Percentiles rank a stretch among this genome's conserved stretches.
Conservation (phyloP, 2,888 invertebrate species). For the Biston betularia region DNA sequence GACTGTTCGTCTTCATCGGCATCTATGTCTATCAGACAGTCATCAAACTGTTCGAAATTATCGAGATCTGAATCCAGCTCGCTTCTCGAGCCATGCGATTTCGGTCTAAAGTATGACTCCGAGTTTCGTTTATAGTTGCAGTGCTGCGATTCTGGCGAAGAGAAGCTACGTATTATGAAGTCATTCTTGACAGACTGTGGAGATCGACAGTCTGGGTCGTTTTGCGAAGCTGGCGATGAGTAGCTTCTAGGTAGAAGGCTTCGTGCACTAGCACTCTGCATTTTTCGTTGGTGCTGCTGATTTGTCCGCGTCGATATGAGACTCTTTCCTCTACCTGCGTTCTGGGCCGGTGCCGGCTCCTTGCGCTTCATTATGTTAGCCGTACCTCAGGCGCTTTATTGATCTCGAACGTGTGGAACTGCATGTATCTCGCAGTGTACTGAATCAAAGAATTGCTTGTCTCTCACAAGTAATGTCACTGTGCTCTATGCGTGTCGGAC, state of each 20-base stretch:
- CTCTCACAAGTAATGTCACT: conserved; percentile 67
- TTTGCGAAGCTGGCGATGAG: conserved; percentile 72
- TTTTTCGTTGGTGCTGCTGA: conserved; percentile 73
- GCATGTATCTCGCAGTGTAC: conserved; percentile 60
- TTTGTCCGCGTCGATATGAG: conserved; percentile 73
- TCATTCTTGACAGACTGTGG: conserved; percentile 55
- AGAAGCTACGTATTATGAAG: conserved; percentile 75
- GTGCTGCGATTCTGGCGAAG: conserved; percentile 76
- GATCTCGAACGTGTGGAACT: conserved; percentile 62
- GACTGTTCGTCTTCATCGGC: conserved; percentile 70
- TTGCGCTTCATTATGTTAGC: conserved; percentile 69
- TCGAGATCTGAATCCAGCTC: conserved; percentile 79
- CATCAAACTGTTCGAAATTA: conserved; percentile 77
- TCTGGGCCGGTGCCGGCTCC: conserved; percentile 60
- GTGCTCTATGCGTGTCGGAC: conserved; percentile 73
- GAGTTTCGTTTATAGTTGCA: conserved; percentile 67
- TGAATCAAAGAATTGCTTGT: conserved; percentile 60
- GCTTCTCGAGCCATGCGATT: conserved; percentile 69
- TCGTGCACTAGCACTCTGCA: conserved; percentile 59
- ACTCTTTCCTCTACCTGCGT: conserved; percentile 67
- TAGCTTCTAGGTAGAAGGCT: conserved; percentile 76
- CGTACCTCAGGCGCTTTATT: conserved; percentile 38
- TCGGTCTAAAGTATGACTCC: conserved; percentile 71
- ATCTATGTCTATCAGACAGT: conserved; percentile 78
- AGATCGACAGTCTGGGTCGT: conserved; percentile 56